Evolutionary conservation across 2,113 vertebrate genomes (phyloP).

Genomic region (Carassius gibelio): DNA sequence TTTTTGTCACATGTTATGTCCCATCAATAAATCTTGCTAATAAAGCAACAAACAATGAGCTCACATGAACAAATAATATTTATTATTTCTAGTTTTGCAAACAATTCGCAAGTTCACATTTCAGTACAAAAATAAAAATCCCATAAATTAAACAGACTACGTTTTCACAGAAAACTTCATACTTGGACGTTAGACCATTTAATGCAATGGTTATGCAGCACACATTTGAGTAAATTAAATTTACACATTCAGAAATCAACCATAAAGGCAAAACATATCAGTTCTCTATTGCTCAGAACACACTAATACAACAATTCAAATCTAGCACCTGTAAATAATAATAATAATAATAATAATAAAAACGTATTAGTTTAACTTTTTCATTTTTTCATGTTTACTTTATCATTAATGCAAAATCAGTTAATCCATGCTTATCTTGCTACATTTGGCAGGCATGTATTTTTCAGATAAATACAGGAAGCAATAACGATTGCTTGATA

Average conservation of each 20-base stretch:
- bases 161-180: conserved; percentile 99
- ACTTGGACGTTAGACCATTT: conserved; percentile 74
- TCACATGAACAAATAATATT: conserved; percentile 48
- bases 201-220: conserved; percentile 72
- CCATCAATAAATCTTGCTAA: not conserved
- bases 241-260: conserved; percentile 70
- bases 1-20: not conserved
- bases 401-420: conserved; percentile 77
- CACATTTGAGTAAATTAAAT: conserved; percentile 66
- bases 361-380: conserved; percentile 52
- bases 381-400: conserved; percentile 1
- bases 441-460: conserved; percentile 87
- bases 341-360: conserved; percentile 53
- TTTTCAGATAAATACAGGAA: conserved; percentile 60
- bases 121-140: conserved; percentile 87
- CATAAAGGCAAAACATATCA: conserved; percentile 66
- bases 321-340: conserved; percentile 85
- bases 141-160: conserved; percentile 86
- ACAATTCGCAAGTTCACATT: conserved; percentile 61
- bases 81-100: conserved; percentile 66
- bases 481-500: conserved; percentile 64
- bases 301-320: conserved; percentile 76
- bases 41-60: not conserved
- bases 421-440: conserved; percentile 92
- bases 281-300: conserved; percentile 87